These are phyloP conservation scores for Berghia stephanieae DNA, from an alignment of 1,140 invertebrate genomes.

Conservation along the genomic window DNA sequence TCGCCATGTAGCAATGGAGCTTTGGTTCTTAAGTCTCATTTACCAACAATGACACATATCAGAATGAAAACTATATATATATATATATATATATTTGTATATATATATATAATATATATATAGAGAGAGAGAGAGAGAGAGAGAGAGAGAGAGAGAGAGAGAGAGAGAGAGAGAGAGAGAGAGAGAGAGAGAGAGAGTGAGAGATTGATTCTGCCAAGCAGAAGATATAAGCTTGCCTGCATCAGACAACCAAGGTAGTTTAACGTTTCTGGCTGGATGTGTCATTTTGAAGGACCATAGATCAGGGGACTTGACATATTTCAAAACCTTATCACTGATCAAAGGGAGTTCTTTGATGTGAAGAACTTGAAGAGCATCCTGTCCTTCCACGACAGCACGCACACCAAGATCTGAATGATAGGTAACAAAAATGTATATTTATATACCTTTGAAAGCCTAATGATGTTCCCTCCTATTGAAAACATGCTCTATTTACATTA, in stretches of 20 bases:
- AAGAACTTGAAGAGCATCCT: conserved; percentile 43
- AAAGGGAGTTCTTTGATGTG: conserved; percentile 42
- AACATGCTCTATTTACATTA: too few species aligned
- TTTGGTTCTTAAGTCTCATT: too few species aligned
- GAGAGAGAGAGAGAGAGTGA: too few species aligned
- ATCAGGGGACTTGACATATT: conserved; percentile 37
- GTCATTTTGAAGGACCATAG: conserved; percentile 34
- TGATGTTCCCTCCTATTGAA: background rate
- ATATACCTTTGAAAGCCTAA: background rate
- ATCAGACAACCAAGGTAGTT: conserved; percentile 10
- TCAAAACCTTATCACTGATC: conserved; percentile 42
- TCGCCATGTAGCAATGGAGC: too few species aligned
- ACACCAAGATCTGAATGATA: conserved; percentile 48
- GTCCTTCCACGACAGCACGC: conserved; percentile 40
- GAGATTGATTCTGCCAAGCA: too few species aligned
- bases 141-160: too few species aligned
- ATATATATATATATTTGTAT: too few species aligned
- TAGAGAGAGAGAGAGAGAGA: too few species aligned
- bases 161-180: too few species aligned
- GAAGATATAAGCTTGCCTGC: conserved; percentile 23
- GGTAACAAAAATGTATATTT: background rate
- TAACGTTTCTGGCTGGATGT: conserved; percentile 17
- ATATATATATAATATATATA: too few species aligned
- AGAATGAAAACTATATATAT: too few species aligned
- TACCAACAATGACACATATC: too few species aligned